phyloP scores from a whole-genome alignment of 2,888 invertebrate genomes.

The Aplocera efformata region DNA sequence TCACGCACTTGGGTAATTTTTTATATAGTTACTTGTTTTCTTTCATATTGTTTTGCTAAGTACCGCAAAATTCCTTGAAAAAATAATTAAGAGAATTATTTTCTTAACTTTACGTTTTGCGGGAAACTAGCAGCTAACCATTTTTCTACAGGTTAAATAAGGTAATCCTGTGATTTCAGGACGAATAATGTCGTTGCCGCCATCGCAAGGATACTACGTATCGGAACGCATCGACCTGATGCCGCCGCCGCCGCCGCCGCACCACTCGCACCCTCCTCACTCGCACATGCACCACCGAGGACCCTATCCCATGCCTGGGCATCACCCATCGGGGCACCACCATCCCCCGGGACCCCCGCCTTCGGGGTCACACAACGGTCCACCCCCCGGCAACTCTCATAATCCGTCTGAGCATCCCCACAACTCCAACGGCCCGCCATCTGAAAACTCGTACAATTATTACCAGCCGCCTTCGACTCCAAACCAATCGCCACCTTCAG shows the following conservation, averaged over 20 bases:
- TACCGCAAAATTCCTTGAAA: no score
- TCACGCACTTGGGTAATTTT: no score
- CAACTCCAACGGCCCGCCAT: neutral
- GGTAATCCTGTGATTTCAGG: constrained; percentile 42
- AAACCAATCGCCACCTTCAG: neutral
- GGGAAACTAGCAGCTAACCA: no score
- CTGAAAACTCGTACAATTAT: neutral
- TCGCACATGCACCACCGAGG: constrained; percentile 27
- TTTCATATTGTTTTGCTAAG: no score
- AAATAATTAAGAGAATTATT: no score
- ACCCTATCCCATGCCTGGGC: constrained; percentile 31
- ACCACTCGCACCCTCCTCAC: constrained; percentile 16
- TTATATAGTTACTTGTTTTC: no score
- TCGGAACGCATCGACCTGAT: constrained; percentile 61
- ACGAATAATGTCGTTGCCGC: constrained; percentile 65
- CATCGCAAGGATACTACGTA: constrained; percentile 68
- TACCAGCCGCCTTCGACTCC: neutral
- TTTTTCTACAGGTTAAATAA: no score
- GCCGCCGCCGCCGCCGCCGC: constrained; percentile 39
- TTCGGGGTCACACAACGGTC: constrained; percentile 3
- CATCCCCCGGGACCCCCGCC: constrained; percentile 24
- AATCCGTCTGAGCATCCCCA: constrained; percentile 3
- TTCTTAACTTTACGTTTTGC: no score
- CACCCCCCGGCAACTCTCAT: constrained; percentile 7
- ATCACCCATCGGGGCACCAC: no score